Evolutionary conservation across 1,140 invertebrate species (phyloP).

Genomic region (Zaprionus kolodkinae): DNA sequence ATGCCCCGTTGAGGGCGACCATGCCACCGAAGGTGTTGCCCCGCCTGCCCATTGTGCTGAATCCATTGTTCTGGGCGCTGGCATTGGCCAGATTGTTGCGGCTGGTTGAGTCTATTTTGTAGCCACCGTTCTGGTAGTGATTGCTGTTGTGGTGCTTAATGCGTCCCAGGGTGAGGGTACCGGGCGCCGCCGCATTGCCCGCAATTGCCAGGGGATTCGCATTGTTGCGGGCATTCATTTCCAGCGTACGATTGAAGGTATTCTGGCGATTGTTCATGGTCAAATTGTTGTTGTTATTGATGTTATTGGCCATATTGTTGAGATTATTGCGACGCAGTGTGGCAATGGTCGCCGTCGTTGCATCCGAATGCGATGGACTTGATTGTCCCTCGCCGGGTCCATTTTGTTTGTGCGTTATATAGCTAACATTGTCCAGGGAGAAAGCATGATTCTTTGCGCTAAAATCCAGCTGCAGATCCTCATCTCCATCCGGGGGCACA

Average conservation of each 20-base stretch:
- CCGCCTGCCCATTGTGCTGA: constrained; percentile 85
- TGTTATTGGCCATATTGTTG: constrained; percentile 76
- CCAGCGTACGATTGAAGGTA: constrained; percentile 81
- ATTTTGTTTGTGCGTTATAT: constrained; percentile 91
- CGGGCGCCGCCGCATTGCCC: constrained; percentile 59
- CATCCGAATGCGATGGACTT: constrained; percentile 92
- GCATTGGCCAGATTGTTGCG: constrained; percentile 77
- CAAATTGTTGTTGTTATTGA: constrained; percentile 84
- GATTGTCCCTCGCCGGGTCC: constrained; percentile 86
- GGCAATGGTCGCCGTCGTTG: constrained; percentile 90
- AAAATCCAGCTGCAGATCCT: constrained; percentile 93
- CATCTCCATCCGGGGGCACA: constrained; percentile 91
- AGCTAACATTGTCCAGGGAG: constrained; percentile 93
- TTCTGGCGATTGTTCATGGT: constrained; percentile 84
- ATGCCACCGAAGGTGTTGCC: constrained; percentile 84
- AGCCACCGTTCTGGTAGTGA: constrained; percentile 82
- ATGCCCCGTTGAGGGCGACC: constrained; percentile 52
- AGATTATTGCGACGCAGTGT: constrained; percentile 86
- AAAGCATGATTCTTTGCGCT: constrained; percentile 94
- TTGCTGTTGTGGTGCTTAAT: constrained; percentile 81
- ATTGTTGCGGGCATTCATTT: constrained; percentile 83
- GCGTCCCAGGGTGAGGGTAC: constrained; percentile 80
- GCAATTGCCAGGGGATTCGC: constrained; percentile 77
- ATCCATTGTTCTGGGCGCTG: constrained; percentile 84
- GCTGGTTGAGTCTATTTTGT: constrained; percentile 70